These are phyloP conservation scores for Brachyhypopomus gauderio DNA, from an alignment of 2,113 vertebrate species.

Conservation along the genomic window DNA sequence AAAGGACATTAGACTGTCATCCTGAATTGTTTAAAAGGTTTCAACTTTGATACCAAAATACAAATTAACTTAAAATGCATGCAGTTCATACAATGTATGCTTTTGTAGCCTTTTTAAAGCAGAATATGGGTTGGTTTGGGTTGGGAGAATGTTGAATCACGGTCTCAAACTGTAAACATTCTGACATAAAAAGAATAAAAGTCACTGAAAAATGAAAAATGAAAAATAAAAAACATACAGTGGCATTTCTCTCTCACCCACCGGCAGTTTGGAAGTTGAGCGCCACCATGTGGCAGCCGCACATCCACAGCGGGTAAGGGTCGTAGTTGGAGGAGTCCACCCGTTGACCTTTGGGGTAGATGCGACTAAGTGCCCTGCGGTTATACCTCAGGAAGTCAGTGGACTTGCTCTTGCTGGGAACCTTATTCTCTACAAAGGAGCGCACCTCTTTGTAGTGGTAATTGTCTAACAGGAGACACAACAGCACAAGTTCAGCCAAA, in stretches of 20 bases:
- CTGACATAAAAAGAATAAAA: too few species aligned
- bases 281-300: slow-evolving; percentile 93
- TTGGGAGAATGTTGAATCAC: too few species aligned
- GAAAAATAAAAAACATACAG: not conserved
- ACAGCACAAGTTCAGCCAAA: not conserved
- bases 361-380: slow-evolving; percentile 86
- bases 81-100: not conserved
- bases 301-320: slow-evolving; percentile 89
- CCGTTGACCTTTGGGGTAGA: slow-evolving; percentile 94
- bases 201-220: too few species aligned
- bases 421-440: slow-evolving; percentile 95
- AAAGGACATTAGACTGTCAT: too few species aligned
- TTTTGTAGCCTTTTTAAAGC: not conserved
- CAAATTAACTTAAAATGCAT: slow-evolving; percentile 12
- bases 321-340: slow-evolving; percentile 98
- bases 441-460: slow-evolving; percentile 90
- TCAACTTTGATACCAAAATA: not conserved
- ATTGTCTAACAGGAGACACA: slow-evolving; percentile 70
- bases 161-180: too few species aligned
- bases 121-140: not conserved
- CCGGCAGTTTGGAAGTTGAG: slow-evolving; percentile 97
- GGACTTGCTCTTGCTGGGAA: slow-evolving; percentile 76
- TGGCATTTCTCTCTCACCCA: slow-evolving; percentile 54
- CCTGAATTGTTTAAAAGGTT: too few species aligned
- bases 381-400: slow-evolving; percentile 86